phyloP scores from a whole-genome alignment of 2,888 invertebrate genomes.

The Parochlus steinenii region DNA sequence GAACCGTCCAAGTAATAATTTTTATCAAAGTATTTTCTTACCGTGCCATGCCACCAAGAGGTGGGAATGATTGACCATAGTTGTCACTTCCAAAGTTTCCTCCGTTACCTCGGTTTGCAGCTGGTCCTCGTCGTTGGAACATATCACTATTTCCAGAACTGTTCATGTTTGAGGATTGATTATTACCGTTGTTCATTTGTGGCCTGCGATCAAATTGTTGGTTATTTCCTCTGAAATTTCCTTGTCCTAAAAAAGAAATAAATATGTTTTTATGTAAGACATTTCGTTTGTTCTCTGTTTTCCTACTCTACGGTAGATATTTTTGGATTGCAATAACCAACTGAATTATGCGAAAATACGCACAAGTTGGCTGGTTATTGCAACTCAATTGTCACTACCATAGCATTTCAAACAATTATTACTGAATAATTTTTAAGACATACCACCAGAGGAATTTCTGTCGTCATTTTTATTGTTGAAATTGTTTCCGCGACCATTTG shows the following conservation, averaged over 20 bases:
- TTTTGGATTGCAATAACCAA: too few relatives aligned
- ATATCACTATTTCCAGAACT: slow-evolving; percentile 13
- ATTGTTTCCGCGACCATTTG: slow-evolving; percentile 13
- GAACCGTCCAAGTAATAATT: slow-evolving; percentile 29
- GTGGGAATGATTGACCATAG: slow-evolving; percentile 14
- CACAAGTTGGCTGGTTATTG: too few relatives aligned
- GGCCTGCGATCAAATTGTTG: slow-evolving; percentile 1
- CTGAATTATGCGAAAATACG: too few relatives aligned
- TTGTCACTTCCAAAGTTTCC: slow-evolving; percentile 13
- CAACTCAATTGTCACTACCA: too few relatives aligned
- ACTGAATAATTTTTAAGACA: too few relatives aligned
- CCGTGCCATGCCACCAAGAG: slow-evolving; percentile 18
- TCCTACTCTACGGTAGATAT: not conserved
- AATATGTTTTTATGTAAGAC: not conserved
- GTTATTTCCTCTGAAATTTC: not conserved
- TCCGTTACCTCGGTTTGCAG: slow-evolving; percentile 8
- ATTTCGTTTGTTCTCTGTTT: not conserved
- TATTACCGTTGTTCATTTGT: not conserved
- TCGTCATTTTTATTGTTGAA: slow-evolving; percentile 15
- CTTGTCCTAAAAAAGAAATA: too few relatives aligned
- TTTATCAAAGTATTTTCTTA: slow-evolving; percentile 30
- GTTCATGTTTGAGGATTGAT: slow-evolving; percentile 9
- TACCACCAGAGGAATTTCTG: slow-evolving; percentile 30
- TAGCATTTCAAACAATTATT: too few relatives aligned
- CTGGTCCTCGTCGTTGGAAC: slow-evolving; percentile 6